Conservation (phyloP, 2,113 vertebrate genomes). For the Gasterosteus aculeatus region DNA sequence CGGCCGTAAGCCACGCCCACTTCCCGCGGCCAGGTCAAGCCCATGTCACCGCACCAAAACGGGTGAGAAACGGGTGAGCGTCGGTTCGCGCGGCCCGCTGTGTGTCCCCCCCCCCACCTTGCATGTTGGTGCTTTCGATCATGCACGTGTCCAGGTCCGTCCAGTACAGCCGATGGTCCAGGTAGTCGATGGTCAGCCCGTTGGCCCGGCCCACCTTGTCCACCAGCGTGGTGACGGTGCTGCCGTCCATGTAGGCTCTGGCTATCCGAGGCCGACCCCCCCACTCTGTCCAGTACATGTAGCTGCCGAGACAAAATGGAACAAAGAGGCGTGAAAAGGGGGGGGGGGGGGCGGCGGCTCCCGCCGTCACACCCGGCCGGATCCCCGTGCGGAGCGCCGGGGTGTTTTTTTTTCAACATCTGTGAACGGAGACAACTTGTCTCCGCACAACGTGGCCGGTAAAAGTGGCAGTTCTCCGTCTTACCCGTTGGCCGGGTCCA, state of each 20-base stretch:
- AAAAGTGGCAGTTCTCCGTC: constrained; percentile 20
- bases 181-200: constrained; percentile 95
- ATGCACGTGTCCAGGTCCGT: constrained; percentile 96
- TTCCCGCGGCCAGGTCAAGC: no score
- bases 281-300: constrained; percentile 99
- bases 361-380: no score
- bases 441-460: neutral
- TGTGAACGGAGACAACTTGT: neutral
- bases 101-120: constrained; percentile 80
- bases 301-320: constrained; percentile 75
- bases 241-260: constrained; percentile 94
- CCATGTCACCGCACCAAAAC: no score
- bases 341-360: no score
- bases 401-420: constrained; percentile 6
- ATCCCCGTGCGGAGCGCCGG: neutral
- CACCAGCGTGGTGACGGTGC: constrained; percentile 89
- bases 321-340: neutral
- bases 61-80: no score
- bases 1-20: no score
- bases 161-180: constrained; percentile 94
- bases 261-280: constrained; percentile 93
- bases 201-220: constrained; percentile 96
- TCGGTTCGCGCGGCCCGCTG: no score
- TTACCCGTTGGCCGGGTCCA: constrained; percentile 95
- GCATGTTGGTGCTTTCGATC: constrained; percentile 97